Base-by-base conservation (phyloP, 2,113 vertebrate genomes). In the Elachura formosa region DNA sequence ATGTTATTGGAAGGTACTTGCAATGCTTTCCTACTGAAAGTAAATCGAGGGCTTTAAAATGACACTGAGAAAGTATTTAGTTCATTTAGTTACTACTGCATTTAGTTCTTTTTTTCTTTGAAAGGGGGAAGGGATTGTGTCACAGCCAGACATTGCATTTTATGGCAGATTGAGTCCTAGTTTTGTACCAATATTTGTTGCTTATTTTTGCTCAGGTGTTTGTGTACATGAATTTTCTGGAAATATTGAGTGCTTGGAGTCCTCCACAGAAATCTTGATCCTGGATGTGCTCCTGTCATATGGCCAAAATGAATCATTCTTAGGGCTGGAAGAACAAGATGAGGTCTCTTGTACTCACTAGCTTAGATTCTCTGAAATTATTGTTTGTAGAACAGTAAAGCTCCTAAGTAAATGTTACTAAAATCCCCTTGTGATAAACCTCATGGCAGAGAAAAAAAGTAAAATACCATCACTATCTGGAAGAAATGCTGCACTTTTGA, bases 1-100 rank as follows among this genome's bases (percentile, higher is more conserved):
- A 13, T 38, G 87, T 56, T 95, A 62, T 41, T 73, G 98, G 68
- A 95, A 97, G 96, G 97, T 97, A 93, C 56, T 92, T 78, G 40
- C 28, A 41, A 6, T 59, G 54, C 49, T 31, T 67, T 75, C 28
- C 31, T 51, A 11, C 12, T 58, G n/a, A 64, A 75, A 46, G 31
- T 67, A 52, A 29, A 18, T 56, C 64, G 41, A 69, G 63, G 26
- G 9, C 16, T n/a, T 84, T 64, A 48, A 45, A 25, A 33, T 63
- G 36, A 15, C 51, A 52, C 71, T 41, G 12, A 68, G 51, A 46
- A 43, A 55, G 17, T 40, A 40, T 19, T n/a, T n/a, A n/a, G n/a
- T n/a, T n/a, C n/a, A n/a, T n/a, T n/a, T n/a, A n/a, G n/a, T n/a
- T n/a, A n/a, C n/a, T n/a, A n/a, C n/a, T 71, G 18, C 9, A 31